A percentile compares a stretch with the other conserved stretches of the same genome.
Evolutionary conservation across 2,888 invertebrate genomes (phyloP).

Genomic region (Drosophila pseudotakahashii): DNA sequence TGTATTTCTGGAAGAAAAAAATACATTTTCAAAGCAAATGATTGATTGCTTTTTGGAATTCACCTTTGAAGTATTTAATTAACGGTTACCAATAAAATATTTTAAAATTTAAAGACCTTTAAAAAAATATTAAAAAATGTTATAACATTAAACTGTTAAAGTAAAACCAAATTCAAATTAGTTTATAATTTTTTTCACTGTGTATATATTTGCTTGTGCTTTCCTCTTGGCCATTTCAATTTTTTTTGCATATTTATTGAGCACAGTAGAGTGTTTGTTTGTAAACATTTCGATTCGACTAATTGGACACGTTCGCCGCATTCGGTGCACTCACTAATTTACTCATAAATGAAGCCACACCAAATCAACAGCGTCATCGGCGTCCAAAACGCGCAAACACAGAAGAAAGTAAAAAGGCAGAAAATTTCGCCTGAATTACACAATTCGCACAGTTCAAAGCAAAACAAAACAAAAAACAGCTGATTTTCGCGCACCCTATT

Average conservation of each 20-base stretch:
- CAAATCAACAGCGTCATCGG: constrained; percentile 27
- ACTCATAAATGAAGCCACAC: constrained; percentile 30
- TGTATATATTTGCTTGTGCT: constrained; percentile 34
- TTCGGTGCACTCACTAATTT: constrained; percentile 39
- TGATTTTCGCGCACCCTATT: constrained; percentile 49
- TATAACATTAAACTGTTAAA: too few relatives aligned
- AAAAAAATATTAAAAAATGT: neutral
- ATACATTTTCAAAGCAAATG: neutral
- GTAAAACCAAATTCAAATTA: too few relatives aligned
- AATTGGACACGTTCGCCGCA: constrained; percentile 54
- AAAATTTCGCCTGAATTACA: constrained; percentile 47
- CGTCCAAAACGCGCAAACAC: constrained; percentile 8
- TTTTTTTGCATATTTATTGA: constrained; percentile 51
- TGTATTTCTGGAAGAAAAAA: neutral
- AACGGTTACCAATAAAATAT: too few relatives aligned
- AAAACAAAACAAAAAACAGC: constrained; percentile 79
- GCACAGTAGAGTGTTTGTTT: constrained; percentile 51
- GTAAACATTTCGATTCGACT: constrained; percentile 55
- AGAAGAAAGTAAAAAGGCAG: constrained; percentile 2
- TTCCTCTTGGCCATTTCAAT: constrained; percentile 54
- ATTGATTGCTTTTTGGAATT: neutral
- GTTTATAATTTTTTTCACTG: neutral
- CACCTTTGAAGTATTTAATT: too few relatives aligned
- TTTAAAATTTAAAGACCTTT: neutral
- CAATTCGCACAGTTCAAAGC: constrained; percentile 41